Conservation (phyloP, 2,888 invertebrate genomes). For the Disparrhopalites patrizii region DNA sequence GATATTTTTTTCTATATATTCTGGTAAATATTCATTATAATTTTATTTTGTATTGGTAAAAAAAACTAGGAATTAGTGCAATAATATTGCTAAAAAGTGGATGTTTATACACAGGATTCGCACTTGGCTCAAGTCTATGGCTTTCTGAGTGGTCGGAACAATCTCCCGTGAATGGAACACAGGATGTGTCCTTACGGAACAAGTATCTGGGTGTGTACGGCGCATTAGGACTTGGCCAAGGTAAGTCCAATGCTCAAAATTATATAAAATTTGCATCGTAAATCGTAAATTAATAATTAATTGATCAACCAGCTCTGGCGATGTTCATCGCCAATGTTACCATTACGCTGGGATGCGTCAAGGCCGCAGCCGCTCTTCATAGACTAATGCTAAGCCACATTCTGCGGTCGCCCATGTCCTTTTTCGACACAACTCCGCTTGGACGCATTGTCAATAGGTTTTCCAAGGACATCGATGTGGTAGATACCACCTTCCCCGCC, state of each 20-base stretch:
- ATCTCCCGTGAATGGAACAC: constrained; percentile 49
- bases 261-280: background rate
- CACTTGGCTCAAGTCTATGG: constrained; percentile 84
- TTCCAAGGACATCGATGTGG: constrained; percentile 47
- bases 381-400: constrained; percentile 62
- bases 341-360: constrained; percentile 57
- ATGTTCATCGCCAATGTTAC: constrained; percentile 51
- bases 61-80: background rate
- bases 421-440: constrained; percentile 75
- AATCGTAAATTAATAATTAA: background rate
- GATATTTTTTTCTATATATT: constrained; percentile 72
- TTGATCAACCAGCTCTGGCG: constrained; percentile 42
- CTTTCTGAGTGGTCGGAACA: constrained; percentile 76
- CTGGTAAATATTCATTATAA: constrained; percentile 68
- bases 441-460: constrained; percentile 71
- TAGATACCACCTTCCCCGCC: constrained; percentile 35
- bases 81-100: background rate
- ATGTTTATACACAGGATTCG: constrained; percentile 57
- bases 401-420: constrained; percentile 65
- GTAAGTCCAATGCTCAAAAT: constrained; percentile 57
- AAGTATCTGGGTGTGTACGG: constrained; percentile 87
- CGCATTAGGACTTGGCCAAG: constrained; percentile 80
- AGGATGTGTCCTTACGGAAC: constrained; percentile 61
- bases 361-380: constrained; percentile 64
- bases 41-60: constrained; percentile 61